Conservation (phyloP, 2,797 vertebrate species). For the Brachymystax lenok region DNA sequence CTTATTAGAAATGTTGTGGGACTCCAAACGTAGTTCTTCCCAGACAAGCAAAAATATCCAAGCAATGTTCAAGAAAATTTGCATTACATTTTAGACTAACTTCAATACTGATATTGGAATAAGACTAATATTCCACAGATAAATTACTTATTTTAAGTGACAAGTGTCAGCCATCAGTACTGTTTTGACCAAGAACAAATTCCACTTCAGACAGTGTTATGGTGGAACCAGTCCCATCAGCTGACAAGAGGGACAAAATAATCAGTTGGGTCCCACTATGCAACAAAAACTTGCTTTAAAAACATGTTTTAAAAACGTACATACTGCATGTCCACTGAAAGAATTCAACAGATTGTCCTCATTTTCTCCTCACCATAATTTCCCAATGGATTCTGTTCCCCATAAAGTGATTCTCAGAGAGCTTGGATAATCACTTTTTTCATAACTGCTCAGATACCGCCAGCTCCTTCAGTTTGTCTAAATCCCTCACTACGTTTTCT, state of each 20-base stretch:
- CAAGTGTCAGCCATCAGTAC: slow-evolving; percentile 47
- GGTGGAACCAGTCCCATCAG: neutral
- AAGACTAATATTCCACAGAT: slow-evolving; percentile 54
- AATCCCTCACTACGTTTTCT: slow-evolving; percentile 55
- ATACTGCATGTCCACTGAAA: slow-evolving; percentile 19
- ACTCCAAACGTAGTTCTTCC: slow-evolving; percentile 26
- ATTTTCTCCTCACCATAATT: neutral
- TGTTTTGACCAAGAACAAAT: neutral
- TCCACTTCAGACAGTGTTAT: slow-evolving; percentile 3
- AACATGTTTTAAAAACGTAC: slow-evolving; percentile 6
- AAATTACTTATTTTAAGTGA: slow-evolving; percentile 65
- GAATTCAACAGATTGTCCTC: neutral
- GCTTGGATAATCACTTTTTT: slow-evolving; percentile 41
- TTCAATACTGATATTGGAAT: slow-evolving; percentile 71
- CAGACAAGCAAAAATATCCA: slow-evolving; percentile 31
- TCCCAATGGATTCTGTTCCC: slow-evolving; percentile 2
- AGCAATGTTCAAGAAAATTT: slow-evolving; percentile 35
- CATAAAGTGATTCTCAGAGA: slow-evolving; percentile 27
- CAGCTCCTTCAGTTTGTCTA: slow-evolving; percentile 35
- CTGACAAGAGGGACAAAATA: neutral
- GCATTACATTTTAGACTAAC: slow-evolving; percentile 39
- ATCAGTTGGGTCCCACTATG: slow-evolving; percentile 25
- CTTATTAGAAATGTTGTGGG: neutral
- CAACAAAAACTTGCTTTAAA: slow-evolving; percentile 22
- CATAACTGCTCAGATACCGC: slow-evolving; percentile 29